Conservation (phyloP, 2,113 vertebrate genomes). For the Microtus ochrogaster region DNA sequence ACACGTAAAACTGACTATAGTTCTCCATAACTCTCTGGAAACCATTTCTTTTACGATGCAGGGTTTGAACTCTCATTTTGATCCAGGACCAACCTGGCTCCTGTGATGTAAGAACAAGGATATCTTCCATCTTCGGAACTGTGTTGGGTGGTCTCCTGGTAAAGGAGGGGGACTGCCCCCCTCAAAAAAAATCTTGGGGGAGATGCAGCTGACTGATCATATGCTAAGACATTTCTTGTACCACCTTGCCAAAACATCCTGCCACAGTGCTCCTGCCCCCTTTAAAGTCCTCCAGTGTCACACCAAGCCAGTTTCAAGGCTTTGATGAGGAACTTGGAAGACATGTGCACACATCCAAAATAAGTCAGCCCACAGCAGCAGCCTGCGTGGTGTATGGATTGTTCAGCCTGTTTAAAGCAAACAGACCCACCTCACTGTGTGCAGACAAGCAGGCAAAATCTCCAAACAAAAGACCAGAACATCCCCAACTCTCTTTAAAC, state of each 20-base stretch:
- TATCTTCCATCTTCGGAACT: conserved; percentile 1
- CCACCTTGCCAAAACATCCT: conserved; percentile 6
- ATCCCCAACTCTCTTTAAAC: conserved; percentile 56
- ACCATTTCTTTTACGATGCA: neutral
- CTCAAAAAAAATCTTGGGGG: neutral
- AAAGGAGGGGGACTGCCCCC: neutral
- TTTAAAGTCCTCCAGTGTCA: conserved; percentile 41
- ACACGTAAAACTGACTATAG: neutral
- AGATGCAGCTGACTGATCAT: neutral
- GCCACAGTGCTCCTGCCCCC: neutral
- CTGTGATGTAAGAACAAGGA: neutral
- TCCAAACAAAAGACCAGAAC: conserved; percentile 70
- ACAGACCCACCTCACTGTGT: conserved; percentile 53
- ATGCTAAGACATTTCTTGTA: neutral
- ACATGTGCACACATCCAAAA: conserved; percentile 35
- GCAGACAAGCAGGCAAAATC: conserved; percentile 57
- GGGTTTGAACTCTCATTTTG: neutral
- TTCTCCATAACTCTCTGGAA: neutral
- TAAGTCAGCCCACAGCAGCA: neutral
- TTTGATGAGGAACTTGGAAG: conserved; percentile 37
- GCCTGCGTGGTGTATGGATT: conserved; percentile 35
- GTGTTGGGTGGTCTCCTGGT: neutral
- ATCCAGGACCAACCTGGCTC: neutral
- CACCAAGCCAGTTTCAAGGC: neutral
- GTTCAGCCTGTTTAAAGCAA: conserved; percentile 64